Conservation (phyloP, 37 sponge, comb jelly and placozoan species). For the Theonella swinhoei region DNA sequence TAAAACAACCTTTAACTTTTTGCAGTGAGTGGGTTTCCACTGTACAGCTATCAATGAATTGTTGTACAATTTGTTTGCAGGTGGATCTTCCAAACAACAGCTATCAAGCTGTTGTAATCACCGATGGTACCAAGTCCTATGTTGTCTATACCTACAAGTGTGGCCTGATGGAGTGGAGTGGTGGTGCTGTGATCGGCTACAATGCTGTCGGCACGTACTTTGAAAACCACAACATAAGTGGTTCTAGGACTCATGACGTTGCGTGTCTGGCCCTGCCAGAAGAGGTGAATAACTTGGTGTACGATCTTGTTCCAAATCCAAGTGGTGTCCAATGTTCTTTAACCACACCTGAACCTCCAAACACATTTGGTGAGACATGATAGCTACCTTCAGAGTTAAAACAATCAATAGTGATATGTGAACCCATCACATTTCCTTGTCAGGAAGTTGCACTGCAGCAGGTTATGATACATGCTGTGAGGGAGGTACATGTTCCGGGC, state of each 20-base stretch:
- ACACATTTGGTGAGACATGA: not conserved
- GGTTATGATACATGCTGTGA: slow-evolving; percentile 34
- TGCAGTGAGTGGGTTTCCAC: no score
- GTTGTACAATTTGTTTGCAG: no score
- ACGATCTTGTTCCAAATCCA: slow-evolving; percentile 20
- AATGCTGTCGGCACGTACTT: slow-evolving; percentile 27
- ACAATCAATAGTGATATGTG: not conserved
- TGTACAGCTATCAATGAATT: no score
- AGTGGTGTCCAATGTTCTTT: not conserved
- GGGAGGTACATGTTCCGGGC: not conserved
- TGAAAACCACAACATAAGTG: slow-evolving; percentile 24
- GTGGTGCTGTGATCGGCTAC: slow-evolving; percentile 48
- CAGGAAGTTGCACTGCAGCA: not conserved
- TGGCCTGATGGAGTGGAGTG: slow-evolving; percentile 36
- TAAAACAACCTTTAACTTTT: no score
- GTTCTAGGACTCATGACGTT: slow-evolving; percentile 9
- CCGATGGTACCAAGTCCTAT: slow-evolving; percentile 41
- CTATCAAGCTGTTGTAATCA: slow-evolving; percentile 52
- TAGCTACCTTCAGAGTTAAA: not conserved
- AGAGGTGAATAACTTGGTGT: slow-evolving; percentile 26
- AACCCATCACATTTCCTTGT: not conserved
- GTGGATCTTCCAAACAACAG: slow-evolving; percentile 31
- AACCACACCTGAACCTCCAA: not conserved
- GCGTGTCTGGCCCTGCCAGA: slow-evolving; percentile 14
- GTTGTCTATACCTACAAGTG: slow-evolving; percentile 53